Evolutionary conservation across 35 echinoderm and acorn worm species (phyloP).

Genomic region (Lytechinus variegatus): DNA sequence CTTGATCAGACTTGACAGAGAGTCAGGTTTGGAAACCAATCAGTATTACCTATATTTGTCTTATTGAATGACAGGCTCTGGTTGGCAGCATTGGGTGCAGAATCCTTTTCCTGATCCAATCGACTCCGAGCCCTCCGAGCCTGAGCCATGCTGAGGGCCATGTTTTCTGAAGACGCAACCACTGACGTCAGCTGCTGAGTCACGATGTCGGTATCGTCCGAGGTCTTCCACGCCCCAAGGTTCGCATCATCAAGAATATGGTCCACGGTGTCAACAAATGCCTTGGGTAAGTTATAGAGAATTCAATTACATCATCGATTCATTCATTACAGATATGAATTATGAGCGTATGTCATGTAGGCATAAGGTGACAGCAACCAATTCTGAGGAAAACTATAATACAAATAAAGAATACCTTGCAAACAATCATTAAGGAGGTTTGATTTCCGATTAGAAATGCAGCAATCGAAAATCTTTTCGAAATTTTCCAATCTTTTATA

Average conservation of each 20-base stretch:
- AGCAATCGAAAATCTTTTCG: too few species aligned
- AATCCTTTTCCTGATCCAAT: background rate
- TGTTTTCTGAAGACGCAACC: conserved; percentile 45
- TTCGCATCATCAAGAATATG: conserved; percentile 53
- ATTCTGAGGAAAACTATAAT: too few species aligned
- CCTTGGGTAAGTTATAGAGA: background rate
- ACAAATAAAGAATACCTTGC: too few species aligned
- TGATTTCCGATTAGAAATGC: too few species aligned
- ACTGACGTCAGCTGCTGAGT: conserved; percentile 42
- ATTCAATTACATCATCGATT: too few species aligned
- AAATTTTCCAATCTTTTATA: too few species aligned
- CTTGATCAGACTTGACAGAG: too few species aligned
- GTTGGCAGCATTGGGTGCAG: background rate
- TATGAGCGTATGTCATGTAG: too few species aligned
- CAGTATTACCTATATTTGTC: conserved; percentile 50
- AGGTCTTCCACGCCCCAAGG: conserved; percentile 58
- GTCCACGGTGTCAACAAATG: conserved; percentile 55
- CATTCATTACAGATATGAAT: too few species aligned
- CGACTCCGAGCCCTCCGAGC: background rate
- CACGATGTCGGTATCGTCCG: conserved; percentile 46
- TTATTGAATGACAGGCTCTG: conserved; percentile 33
- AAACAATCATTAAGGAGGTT: too few species aligned
- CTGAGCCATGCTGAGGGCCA: background rate
- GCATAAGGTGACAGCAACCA: too few species aligned
- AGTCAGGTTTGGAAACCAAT: too few species aligned